Conservation (phyloP, 2,113 vertebrate genomes). For the Lates calcarifer region DNA sequence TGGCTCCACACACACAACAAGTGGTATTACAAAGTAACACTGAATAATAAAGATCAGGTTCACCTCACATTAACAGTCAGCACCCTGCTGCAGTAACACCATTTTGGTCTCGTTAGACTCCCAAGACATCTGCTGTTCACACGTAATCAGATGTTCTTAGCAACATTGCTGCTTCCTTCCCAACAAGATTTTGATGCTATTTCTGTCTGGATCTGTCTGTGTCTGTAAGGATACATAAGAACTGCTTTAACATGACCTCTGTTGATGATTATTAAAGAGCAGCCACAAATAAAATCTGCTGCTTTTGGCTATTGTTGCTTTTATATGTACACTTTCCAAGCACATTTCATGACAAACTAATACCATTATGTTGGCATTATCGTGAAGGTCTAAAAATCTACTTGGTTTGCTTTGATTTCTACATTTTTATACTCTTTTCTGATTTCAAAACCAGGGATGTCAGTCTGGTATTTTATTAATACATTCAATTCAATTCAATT, state of each 20-base stretch:
- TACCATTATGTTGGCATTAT: background rate
- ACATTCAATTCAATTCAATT: too few species aligned
- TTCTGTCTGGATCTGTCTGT: too few species aligned
- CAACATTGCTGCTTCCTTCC: conserved; percentile 29
- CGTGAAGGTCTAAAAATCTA: background rate
- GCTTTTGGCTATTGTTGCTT: background rate
- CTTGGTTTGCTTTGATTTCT: background rate
- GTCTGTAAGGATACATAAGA: conserved; percentile 1
- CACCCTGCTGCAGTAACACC: conserved; percentile 54
- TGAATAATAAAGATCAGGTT: conserved; percentile 62
- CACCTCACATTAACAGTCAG: conserved; percentile 45
- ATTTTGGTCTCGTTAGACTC: conserved; percentile 45
- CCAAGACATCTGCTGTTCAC: conserved; percentile 69
- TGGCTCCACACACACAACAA: conserved; percentile 45
- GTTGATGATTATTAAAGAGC: conserved; percentile 9
- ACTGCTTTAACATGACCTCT: background rate
- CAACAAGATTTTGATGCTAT: conserved; percentile 43
- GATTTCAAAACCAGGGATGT: background rate
- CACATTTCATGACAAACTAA: background rate
- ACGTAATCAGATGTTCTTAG: conserved; percentile 60
- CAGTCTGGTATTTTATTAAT: background rate
- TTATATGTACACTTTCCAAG: background rate
- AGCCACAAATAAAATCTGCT: background rate
- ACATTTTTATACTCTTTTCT: background rate
- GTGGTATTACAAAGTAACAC: conserved; percentile 64